These are phyloP conservation scores for Prinia subflava DNA, from an alignment of 2,113 vertebrate species.

Conservation along the genomic window DNA sequence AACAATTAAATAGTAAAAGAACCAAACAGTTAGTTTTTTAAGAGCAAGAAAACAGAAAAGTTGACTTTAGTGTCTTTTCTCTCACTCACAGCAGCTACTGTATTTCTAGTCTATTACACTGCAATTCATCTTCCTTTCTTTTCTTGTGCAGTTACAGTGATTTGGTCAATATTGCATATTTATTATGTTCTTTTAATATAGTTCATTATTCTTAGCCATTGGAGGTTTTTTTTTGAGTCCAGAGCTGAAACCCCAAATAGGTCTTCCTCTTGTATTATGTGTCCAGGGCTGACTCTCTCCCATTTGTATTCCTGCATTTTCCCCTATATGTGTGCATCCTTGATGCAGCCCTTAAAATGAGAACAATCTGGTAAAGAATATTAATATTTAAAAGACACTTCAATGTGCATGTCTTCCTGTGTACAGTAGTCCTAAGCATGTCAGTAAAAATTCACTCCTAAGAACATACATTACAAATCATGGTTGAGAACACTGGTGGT, in stretches of 20 bases:
- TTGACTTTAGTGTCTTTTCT: neutral
- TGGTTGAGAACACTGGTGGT: neutral
- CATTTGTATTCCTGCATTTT: neutral
- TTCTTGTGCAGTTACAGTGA: neutral
- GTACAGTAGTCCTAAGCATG: neutral
- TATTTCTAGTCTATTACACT: neutral
- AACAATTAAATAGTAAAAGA: slow-evolving; percentile 21
- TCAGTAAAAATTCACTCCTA: neutral
- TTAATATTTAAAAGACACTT: neutral
- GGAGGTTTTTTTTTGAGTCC: neutral
- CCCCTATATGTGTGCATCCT: neutral
- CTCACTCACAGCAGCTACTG: neutral
- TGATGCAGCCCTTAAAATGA: neutral
- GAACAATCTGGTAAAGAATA: neutral
- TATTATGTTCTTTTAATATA: neutral
- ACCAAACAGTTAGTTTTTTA: neutral
- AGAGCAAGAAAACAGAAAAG: neutral
- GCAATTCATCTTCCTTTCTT: neutral
- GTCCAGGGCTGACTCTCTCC: neutral
- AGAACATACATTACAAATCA: neutral
- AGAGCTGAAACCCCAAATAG: neutral
- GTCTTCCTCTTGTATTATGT: neutral
- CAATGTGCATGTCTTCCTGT: neutral
- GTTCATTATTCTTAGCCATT: neutral
- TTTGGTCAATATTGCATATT: neutral